These are phyloP conservation scores for Camelus dromedarius DNA, from an alignment of 2,113 vertebrate genomes.

Conservation along the genomic window DNA sequence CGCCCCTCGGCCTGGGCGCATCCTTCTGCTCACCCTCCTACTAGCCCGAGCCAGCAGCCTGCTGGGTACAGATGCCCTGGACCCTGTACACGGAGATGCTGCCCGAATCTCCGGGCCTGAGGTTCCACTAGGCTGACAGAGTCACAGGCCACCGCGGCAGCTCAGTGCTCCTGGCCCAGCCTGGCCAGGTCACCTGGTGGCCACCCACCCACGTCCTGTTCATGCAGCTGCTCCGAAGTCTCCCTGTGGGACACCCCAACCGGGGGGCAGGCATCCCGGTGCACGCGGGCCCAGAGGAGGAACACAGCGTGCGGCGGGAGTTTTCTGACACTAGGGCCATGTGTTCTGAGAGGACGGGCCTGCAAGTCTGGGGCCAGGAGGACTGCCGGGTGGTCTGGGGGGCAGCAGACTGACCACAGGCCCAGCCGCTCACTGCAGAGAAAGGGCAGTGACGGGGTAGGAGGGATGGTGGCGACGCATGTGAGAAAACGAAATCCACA, in stretches of 20 bases:
- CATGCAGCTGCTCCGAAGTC: neutral
- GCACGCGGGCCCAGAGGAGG: fast-evolving
- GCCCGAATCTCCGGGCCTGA: neutral
- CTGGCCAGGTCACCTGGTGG: neutral
- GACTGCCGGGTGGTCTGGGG: fast-evolving
- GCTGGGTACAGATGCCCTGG: neutral
- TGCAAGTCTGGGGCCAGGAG: fast-evolving
- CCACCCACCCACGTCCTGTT: neutral
- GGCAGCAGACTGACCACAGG: neutral
- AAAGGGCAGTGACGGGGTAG: neutral
- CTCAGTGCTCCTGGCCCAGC: neutral
- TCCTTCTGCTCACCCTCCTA: neutral
- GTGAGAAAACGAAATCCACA: neutral
- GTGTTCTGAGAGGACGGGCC: neutral
- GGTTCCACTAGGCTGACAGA: slow-evolving; percentile 6
- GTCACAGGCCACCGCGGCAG: neutral
- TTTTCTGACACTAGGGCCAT: neutral
- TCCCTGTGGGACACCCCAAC: fast-evolving
- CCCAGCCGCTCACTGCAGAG: neutral
- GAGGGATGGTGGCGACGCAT: neutral
- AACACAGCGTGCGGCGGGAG: neutral
- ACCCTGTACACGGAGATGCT: neutral
- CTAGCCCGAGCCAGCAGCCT: neutral
- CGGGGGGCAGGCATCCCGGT: fast-evolving
- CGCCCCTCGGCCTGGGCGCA: slow-evolving; percentile 31